Evolutionary conservation across 2,888 invertebrate genomes (phyloP).

Genomic region (Zele albiditarsus): DNA sequence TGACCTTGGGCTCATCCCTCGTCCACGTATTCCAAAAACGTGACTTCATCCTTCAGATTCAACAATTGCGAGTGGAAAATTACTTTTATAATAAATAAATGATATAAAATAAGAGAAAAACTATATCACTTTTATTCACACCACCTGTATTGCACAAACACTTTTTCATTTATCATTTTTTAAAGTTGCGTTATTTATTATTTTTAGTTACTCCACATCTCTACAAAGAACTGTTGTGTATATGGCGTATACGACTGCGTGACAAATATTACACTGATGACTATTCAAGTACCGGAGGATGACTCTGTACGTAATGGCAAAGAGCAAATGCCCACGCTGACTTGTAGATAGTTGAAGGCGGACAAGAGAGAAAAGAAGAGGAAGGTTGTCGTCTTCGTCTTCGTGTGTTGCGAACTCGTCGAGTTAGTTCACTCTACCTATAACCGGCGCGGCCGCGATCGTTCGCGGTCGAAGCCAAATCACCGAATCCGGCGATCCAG

Average conservation of each 20-base stretch:
- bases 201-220: background rate
- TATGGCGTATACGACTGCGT: background rate
- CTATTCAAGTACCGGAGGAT: slow-evolving; percentile 16
- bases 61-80: background rate
- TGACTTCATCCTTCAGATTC: slow-evolving; percentile 60
- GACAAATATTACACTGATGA: slow-evolving; percentile 23
- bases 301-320: slow-evolving; percentile 6
- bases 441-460: slow-evolving; percentile 39
- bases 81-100: background rate
- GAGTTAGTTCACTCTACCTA: slow-evolving; percentile 17
- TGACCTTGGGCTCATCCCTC: slow-evolving; percentile 55
- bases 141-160: background rate
- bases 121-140: slow-evolving; percentile 1
- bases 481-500: slow-evolving; percentile 54
- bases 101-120: background rate
- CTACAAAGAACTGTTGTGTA: background rate
- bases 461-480: slow-evolving; percentile 51
- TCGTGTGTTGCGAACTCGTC: background rate
- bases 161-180: background rate
- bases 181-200: background rate
- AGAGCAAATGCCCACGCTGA: slow-evolving; percentile 18
- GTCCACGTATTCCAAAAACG: slow-evolving; percentile 59
- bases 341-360: background rate
- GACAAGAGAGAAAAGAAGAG: background rate
- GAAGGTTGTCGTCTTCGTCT: slow-evolving; percentile 2